Conservation (phyloP, 2,797 vertebrate genomes). For the Rhyacichthys aspro region DNA sequence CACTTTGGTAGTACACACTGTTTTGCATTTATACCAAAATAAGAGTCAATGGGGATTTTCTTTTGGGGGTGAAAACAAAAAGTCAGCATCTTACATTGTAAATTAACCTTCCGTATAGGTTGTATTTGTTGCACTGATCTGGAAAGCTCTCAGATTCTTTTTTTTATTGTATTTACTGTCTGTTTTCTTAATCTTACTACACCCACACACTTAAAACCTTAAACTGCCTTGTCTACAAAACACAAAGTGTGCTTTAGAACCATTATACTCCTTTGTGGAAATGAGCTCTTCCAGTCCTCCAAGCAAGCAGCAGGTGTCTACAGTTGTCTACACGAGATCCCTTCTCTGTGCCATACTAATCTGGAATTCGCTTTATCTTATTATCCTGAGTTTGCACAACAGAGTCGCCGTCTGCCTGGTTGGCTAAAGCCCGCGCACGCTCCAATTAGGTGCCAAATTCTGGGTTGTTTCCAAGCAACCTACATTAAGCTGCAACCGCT, state of each 20-base stretch:
- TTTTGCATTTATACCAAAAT: neutral
- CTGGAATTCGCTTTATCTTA: conserved; percentile 57
- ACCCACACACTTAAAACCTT: too few relatives aligned
- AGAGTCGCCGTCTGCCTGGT: conserved; percentile 29
- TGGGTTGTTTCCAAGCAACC: conserved; percentile 76
- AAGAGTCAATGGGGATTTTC: neutral
- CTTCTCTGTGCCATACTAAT: conserved; percentile 46
- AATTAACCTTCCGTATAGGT: too few relatives aligned
- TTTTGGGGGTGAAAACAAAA: neutral
- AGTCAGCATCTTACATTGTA: too few relatives aligned
- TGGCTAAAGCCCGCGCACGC: conserved; percentile 16
- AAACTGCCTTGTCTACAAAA: too few relatives aligned
- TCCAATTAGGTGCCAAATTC: conserved; percentile 63
- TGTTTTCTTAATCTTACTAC: too few relatives aligned
- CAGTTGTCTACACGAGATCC: conserved; percentile 15
- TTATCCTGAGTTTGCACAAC: conserved; percentile 56
- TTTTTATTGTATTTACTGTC: too few relatives aligned
- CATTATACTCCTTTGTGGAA: too few relatives aligned
- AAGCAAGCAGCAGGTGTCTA: neutral
- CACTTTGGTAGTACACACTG: neutral
- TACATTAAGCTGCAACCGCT: conserved; percentile 55
- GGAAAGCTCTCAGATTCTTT: too few relatives aligned
- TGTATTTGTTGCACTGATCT: too few relatives aligned
- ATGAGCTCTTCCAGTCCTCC: neutral
- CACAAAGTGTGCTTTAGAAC: too few relatives aligned